Evolutionary conservation across 2,113 vertebrate species (phyloP).

Genomic region (Sprattus sprattus): DNA sequence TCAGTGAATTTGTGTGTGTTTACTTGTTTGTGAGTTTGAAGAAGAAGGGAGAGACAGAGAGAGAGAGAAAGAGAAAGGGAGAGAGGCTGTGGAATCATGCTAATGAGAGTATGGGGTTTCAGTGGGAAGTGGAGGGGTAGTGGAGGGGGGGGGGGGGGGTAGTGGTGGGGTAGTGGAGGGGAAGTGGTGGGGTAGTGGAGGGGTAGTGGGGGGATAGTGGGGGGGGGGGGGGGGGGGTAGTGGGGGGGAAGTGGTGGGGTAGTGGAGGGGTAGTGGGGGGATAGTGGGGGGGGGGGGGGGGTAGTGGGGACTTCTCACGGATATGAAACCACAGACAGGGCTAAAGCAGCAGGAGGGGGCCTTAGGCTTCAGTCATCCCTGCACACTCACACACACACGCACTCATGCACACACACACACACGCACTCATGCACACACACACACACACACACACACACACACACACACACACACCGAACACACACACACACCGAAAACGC

Average conservation of each 20-base stretch:
- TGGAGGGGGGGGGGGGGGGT: too few relatives aligned
- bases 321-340: constrained; percentile 58
- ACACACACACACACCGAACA: too few relatives aligned
- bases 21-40: background rate
- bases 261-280: constrained; percentile 23
- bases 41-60: background rate
- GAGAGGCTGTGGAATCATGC: constrained; percentile 60
- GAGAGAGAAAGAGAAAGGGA: background rate
- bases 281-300: constrained; percentile 13
- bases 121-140: constrained; percentile 42
- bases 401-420: background rate
- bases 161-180: constrained; percentile 23
- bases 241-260: constrained; percentile 23
- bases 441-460: too few relatives aligned
- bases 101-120: constrained; percentile 67
- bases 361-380: constrained; percentile 64
- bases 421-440: too few relatives aligned
- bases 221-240: constrained; percentile 21
- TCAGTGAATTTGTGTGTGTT: background rate
- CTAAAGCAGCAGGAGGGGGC: constrained; percentile 48
- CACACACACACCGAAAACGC: too few relatives aligned
- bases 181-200: constrained; percentile 18
- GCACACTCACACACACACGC: background rate
- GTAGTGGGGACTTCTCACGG: constrained; percentile 66
- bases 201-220: too few relatives aligned